phyloP scores from a whole-genome alignment of 2,113 vertebrate species.

The Hyla sarda region DNA sequence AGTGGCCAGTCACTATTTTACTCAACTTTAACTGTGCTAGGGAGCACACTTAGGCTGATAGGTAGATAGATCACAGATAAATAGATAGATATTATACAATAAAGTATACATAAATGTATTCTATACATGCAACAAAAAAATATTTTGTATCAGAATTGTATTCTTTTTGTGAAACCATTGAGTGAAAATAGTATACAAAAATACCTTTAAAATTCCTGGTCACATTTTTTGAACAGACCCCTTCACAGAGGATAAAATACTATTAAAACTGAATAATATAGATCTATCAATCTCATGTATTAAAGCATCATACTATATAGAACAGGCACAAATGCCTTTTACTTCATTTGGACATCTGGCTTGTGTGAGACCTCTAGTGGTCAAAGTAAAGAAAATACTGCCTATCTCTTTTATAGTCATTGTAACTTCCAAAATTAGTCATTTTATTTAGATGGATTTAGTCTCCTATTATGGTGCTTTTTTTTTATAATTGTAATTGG shows the following conservation, averaged over 20 bases:
- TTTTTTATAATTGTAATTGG: neutral
- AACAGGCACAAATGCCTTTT: neutral
- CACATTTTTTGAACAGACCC: neutral
- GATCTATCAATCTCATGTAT: neutral
- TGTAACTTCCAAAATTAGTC: neutral
- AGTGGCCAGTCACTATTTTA: neutral
- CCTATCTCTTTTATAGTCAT: neutral
- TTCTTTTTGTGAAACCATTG: neutral
- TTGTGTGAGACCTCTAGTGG: constrained; percentile 53
- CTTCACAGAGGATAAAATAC: neutral
- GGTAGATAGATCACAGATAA: neutral
- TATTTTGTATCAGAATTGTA: neutral
- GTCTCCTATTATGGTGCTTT: neutral
- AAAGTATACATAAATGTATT: neutral
- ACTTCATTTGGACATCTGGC: constrained; percentile 23
- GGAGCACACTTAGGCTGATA: too few relatives aligned
- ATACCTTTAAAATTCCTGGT: too few relatives aligned
- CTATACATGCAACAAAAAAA: neutral
- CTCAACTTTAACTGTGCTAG: neutral
- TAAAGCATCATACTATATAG: neutral
- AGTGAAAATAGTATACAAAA: neutral
- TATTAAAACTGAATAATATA: neutral
- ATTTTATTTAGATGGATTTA: neutral
- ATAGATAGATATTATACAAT: neutral
- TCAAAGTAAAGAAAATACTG: neutral